Conservation (phyloP, 2,888 invertebrate species). For the Panopea generosa region DNA sequence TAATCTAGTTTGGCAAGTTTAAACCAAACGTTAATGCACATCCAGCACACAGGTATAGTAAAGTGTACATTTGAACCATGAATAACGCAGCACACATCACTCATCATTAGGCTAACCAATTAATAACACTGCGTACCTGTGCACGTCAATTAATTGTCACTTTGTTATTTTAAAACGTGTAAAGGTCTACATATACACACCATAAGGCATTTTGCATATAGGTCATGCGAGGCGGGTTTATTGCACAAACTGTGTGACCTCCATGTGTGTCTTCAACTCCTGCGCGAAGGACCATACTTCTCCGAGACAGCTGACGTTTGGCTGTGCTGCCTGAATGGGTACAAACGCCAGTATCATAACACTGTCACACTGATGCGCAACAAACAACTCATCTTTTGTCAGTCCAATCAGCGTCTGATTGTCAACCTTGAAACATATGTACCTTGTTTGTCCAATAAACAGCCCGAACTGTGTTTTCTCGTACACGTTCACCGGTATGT, state of each 20-base stretch:
- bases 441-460: conserved; percentile 63
- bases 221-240: no score
- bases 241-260: conserved; percentile 67
- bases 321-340: conserved; percentile 32
- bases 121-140: no score
- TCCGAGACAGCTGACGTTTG: conserved; percentile 64
- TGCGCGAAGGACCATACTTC: conserved; percentile 72
- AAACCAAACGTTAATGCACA: no score
- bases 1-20: no score
- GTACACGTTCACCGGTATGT: conserved; percentile 58
- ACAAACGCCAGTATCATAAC: conserved; percentile 67
- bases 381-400: conserved; percentile 65
- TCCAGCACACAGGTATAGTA: no score
- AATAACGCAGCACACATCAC: no score
- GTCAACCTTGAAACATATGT: conserved; percentile 67
- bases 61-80: no score
- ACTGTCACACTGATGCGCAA: conserved; percentile 66
- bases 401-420: conserved; percentile 63
- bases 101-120: no score
- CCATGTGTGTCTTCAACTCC: conserved; percentile 68
- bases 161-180: no score
- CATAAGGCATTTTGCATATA: no score
- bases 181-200: no score
- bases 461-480: conserved; percentile 63
- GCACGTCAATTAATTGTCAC: no score